Evolutionary conservation across 2,888 invertebrate genomes (phyloP), one percentile per base, ranked within the genome.

Genomic region (Cephus sareptanus): DNA sequence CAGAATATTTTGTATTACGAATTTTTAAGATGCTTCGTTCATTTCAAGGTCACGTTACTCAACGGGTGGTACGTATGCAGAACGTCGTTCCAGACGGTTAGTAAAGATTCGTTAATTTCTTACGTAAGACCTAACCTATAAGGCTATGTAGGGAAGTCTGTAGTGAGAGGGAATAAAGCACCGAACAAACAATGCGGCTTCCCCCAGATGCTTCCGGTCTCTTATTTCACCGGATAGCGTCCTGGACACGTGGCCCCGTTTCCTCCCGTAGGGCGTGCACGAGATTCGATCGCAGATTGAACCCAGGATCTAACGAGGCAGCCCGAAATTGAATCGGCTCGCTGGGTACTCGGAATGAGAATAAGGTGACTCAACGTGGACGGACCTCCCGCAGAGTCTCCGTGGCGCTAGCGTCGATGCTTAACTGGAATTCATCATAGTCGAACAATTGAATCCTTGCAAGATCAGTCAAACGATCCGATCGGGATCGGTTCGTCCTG

Each of bases 151-250:
- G 71, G 31, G 9, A 31, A 34, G 31, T 33, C 71, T 15, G 1
- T 9, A 34, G 71, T 71, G 71, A 31, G 71, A 68, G 79, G 80
- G 85, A 85, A 88, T 87, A 87, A 87, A 88, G 85, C 84, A 83
- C 85, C 87, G 85, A 85, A 86, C 89, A 90, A 90, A 90, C 90
- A 90, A 90, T 90, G 88, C 87, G 86, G 88, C 89, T 90, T 89
- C 88, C 86, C 84, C 87, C 91, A 91, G 88, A 91, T 91, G 90
- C 89, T 90, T 91, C 90, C 90, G 90, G 90, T 91, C 89, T 91
- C 90, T 90, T 89, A 91, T 91, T 91, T 90, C 91, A 89, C 85
- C 85, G 87, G 88, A 88, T 90, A 88, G 85, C 85, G 85, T 82
- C 82, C 83, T 83, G 85, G 87, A 87, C 89, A 88, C 89, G 90